Percentiles rank a stretch among this genome's conserved stretches.
Evolutionary conservation across 2,113 vertebrate species (phyloP).

Genomic region (Melierax canorus): DNA sequence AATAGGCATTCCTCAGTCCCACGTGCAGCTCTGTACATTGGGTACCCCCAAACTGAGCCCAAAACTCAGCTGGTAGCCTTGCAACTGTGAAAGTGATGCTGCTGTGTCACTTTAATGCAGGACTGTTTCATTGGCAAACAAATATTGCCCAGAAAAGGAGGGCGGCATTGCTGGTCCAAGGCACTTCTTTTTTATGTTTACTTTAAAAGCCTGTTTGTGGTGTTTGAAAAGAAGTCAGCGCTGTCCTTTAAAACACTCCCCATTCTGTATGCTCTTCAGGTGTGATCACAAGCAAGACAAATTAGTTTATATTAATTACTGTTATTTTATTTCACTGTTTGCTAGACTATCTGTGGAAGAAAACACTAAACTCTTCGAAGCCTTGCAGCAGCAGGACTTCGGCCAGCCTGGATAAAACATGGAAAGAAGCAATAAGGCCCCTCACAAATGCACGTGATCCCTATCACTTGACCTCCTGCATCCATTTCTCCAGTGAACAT

Average conservation of each 20-base stretch:
- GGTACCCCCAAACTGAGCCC: neutral
- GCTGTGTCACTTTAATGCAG: neutral
- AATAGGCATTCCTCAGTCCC: neutral
- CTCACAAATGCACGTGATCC: neutral
- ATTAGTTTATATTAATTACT: neutral
- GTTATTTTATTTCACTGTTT: neutral
- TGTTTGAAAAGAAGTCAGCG: neutral
- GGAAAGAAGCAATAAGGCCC: neutral
- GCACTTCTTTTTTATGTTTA: neutral
- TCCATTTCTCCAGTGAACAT: neutral
- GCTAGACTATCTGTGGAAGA: neutral
- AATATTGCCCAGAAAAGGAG: neutral
- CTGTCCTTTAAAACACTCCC: neutral
- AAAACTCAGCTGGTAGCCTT: neutral
- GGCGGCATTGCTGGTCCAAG: too few relatives aligned
- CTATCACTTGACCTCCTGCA: neutral
- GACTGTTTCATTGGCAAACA: neutral
- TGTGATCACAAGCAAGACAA: neutral
- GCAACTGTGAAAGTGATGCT: neutral
- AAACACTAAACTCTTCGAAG: neutral
- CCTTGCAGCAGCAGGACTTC: neutral
- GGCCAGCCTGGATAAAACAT: neutral
- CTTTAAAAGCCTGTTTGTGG: neutral
- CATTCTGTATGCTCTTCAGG: neutral
- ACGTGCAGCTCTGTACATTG: accelerated